Base-by-base conservation (phyloP, 1,140 invertebrate species). In the Neodiprion lecontei region DNA sequence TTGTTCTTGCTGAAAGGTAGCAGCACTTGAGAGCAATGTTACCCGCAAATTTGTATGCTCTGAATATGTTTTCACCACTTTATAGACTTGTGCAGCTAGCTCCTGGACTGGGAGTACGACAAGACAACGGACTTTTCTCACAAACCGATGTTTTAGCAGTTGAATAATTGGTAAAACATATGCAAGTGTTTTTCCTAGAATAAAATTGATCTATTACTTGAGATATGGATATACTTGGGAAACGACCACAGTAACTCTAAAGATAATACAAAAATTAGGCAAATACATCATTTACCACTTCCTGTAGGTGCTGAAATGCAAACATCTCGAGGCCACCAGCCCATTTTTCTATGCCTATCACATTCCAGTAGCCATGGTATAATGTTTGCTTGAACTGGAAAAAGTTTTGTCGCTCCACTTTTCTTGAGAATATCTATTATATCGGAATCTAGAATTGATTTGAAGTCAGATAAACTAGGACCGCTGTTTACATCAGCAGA, bases 251-350 rank as follows among this genome's bases (percentile, higher is more conserved):
- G 11, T n/a, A 8, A 61, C 8, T 2, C 7, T n/a, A 61, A 61
- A 61, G 53, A 61, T 1, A n/a, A 61, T 1, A 40, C 28, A 61
- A 4, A n/a, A 61, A 61, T 12, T 8, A 61, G 53, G 11, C 11
- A 61, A 61, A 61, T 40, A 40, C 4, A 40, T 40, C 11, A 61
- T 17, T 12, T 76, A 81, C 98, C 98, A 91, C 97, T 98, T 11
- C 98, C 98, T 14, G 98, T 99, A 23, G 98, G 97, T 66, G 98
- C 97, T 28, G 97, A 98, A 53, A 99, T 95, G 89, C 98, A 99
- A n/a, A 98, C 90, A 87, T 99, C 98, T 78, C 92, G 90, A 0
- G 95, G 94, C 86, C 94, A 92, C 77, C 92, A 91, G 14, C 83
- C 83, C 1, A 89, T 85, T 74, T 87, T 80, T 61, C 92, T 90